These are phyloP conservation scores for Chamaea fasciata DNA, from an alignment of 2,113 vertebrate species.

Conservation along the genomic window DNA sequence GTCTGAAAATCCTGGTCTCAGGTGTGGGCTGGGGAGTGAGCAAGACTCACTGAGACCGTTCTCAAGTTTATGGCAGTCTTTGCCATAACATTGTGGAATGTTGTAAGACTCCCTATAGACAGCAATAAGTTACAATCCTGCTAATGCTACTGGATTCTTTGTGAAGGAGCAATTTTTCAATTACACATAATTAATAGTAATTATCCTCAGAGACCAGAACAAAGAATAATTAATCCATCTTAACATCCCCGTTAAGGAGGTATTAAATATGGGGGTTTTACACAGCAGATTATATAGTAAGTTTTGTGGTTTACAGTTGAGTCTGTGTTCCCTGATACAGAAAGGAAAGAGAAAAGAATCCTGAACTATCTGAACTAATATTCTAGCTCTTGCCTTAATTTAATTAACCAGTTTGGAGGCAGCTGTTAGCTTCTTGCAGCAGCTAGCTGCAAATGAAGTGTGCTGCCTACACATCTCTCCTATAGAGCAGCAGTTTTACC, in stretches of 20 bases:
- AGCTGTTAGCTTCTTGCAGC: background rate
- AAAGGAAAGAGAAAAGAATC: background rate
- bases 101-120: background rate
- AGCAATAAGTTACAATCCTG: background rate
- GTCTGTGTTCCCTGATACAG: background rate
- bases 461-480: background rate
- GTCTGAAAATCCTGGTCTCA: background rate
- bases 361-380: background rate
- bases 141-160: background rate
- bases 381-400: background rate
- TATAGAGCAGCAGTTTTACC: background rate
- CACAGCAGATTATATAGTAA: background rate
- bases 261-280: background rate
- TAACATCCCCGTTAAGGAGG: background rate
- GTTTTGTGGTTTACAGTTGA: background rate
- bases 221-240: constrained; percentile 48
- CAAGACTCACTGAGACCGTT: background rate
- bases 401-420: background rate
- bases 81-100: background rate
- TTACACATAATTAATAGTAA: constrained; percentile 49
- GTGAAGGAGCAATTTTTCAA: constrained; percentile 33
- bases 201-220: constrained; percentile 36
- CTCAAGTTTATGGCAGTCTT: background rate
- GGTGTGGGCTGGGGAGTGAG: background rate
- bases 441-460: background rate